A percentile compares a stretch with the other conserved stretches of the same genome.
phyloP scores from a whole-genome alignment of 1,140 invertebrate species.

The Thereuonema tuberculata region DNA sequence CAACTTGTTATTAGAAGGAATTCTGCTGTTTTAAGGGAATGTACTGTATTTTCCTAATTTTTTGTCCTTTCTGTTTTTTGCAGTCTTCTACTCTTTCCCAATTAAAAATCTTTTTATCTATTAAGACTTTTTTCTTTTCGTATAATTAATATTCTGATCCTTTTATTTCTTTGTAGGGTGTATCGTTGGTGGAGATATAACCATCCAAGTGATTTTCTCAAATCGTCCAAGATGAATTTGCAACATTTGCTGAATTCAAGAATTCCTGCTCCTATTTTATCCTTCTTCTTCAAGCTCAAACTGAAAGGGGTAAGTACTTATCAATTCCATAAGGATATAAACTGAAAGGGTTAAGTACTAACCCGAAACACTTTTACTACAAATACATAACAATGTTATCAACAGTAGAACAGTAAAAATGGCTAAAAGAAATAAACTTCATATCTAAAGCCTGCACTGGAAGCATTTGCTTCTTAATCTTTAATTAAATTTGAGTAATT shows the following conservation, averaged over 20 bases:
- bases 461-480: too few relatives aligned
- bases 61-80: too few relatives aligned
- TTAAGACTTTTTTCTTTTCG: too few relatives aligned
- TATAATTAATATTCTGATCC: too few relatives aligned
- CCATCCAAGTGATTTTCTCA: slow-evolving; percentile 23
- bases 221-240: slow-evolving; percentile 74
- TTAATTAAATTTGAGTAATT: not conserved
- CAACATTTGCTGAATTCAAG: slow-evolving; percentile 71
- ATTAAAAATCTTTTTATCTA: too few relatives aligned
- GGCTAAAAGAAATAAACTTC: too few relatives aligned
- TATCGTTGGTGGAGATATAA: slow-evolving; percentile 23
- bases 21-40: too few relatives aligned
- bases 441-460: too few relatives aligned
- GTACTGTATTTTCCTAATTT: too few relatives aligned
- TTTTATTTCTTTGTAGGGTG: slow-evolving; percentile 17
- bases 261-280: slow-evolving; percentile 73
- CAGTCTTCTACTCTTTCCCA: too few relatives aligned
- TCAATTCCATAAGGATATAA: not conserved
- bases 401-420: not conserved
- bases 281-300: slow-evolving; percentile 74
- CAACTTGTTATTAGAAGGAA: too few relatives aligned
- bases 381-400: not conserved
- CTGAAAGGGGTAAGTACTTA: slow-evolving; percentile 24
- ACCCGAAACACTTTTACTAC: not conserved
- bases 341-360: not conserved